Evolutionary conservation across 1,140 invertebrate genomes (phyloP).

Genomic region (Bombyx mandarina): DNA sequence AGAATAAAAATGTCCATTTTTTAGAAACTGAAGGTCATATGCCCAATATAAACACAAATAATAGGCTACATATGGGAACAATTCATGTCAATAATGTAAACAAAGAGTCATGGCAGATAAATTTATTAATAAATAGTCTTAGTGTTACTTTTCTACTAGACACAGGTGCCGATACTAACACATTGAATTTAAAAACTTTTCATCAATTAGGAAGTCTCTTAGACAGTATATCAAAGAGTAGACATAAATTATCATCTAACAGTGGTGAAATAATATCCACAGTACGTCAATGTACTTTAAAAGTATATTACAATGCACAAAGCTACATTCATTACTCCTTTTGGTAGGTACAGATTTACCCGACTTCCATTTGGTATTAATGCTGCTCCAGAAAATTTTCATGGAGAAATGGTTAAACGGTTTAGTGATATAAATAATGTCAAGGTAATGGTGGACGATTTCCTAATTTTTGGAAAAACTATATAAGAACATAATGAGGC

Average conservation of each 20-base stretch:
- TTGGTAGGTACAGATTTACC: conserved; percentile 43
- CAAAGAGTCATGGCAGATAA: too few species aligned
- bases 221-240: background rate
- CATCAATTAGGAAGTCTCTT: background rate
- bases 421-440: background rate
- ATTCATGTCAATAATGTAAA: too few species aligned
- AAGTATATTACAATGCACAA: background rate
- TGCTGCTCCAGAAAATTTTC: too few species aligned
- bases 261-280: background rate
- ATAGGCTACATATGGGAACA: too few species aligned
- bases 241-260: background rate
- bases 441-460: too few species aligned
- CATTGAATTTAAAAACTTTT: background rate
- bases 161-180: background rate
- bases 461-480: too few species aligned
- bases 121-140: background rate
- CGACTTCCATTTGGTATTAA: conserved; percentile 37
- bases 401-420: too few species aligned
- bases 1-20: too few species aligned
- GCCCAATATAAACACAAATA: too few species aligned
- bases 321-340: conserved; percentile 20
- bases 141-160: background rate
- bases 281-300: background rate
- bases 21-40: too few species aligned
- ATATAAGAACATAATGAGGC: too few species aligned